Evolutionary conservation across 1,140 invertebrate genomes (phyloP).

Genomic region (Rhopalosiphum maidis): DNA sequence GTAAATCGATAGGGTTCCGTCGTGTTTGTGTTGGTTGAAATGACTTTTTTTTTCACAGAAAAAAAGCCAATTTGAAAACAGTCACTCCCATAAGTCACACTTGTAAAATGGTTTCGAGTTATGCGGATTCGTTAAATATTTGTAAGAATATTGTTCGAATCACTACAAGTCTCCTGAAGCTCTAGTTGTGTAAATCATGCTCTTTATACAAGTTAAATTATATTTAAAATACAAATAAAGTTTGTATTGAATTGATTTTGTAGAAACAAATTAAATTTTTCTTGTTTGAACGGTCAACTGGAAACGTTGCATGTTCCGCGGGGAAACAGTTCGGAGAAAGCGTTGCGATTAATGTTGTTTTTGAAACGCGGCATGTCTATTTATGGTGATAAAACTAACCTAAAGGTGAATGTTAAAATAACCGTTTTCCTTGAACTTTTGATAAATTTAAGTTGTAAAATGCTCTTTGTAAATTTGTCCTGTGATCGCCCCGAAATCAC

Average conservation of each 20-base stretch:
- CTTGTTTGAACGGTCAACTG: background rate
- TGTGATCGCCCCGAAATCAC: background rate
- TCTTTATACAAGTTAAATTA: background rate
- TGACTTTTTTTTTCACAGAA: slow-evolving; percentile 41
- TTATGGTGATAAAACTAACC: background rate
- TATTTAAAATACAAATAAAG: background rate
- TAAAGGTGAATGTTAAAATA: background rate
- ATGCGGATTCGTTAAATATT: slow-evolving; percentile 19
- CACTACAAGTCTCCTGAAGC: background rate
- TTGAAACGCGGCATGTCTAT: background rate
- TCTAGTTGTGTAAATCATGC: background rate
- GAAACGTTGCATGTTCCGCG: background rate
- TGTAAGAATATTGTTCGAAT: background rate
- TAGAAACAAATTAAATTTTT: background rate
- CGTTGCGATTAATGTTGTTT: background rate
- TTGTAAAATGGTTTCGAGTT: background rate
- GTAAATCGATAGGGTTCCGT: slow-evolving; percentile 49
- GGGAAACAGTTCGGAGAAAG: background rate
- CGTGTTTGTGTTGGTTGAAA: slow-evolving; percentile 38
- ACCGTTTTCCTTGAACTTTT: background rate
- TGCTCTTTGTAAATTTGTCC: slow-evolving; percentile 17
- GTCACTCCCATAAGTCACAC: slow-evolving; percentile 26
- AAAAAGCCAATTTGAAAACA: slow-evolving; percentile 53
- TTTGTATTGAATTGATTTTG: background rate
- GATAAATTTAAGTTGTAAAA: slow-evolving; percentile 15